These are phyloP conservation scores for Laticauda colubrina DNA, from an alignment of 2,113 vertebrate species.

Conservation along the genomic window DNA sequence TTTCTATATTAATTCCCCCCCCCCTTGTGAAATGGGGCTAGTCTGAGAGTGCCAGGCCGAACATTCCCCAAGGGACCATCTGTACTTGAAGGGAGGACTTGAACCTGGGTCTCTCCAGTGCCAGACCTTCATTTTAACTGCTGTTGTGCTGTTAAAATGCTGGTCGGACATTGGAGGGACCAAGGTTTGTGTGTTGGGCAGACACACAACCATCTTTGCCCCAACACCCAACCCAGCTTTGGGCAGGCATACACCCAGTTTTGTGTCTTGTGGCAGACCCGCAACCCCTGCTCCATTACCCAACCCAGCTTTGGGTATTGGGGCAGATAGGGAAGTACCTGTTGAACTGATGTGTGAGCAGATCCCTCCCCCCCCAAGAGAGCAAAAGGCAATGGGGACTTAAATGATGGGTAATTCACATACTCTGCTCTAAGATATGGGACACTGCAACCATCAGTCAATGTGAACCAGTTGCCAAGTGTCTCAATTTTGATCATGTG, in stretches of 20 bases:
- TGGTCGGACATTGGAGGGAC: no score
- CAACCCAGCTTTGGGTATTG: no score
- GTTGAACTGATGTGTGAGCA: no score
- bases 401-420: neutral
- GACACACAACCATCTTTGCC: no score
- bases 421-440: neutral
- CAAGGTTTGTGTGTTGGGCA: neutral
- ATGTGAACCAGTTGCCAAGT: no score
- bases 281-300: no score
- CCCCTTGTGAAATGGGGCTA: neutral
- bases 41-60: neutral
- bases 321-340: no score
- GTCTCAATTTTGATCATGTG: no score
- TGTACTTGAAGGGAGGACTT: neutral
- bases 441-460: no score
- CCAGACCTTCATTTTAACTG: neutral
- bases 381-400: no score
- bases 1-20: neutral
- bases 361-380: no score
- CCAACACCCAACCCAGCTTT: no score
- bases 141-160: neutral
- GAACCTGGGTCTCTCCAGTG: neutral
- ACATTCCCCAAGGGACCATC: neutral
- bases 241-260: neutral
- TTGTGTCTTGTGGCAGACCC: neutral